These are phyloP conservation scores for Danio rerio DNA, from an alignment of 2,113 vertebrate species.

Conservation along the genomic window GRCz12tu NC_133186.1:6719001-6719500, in stretches of 20 bases:
- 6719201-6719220: not conserved
- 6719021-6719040: too few relatives aligned
- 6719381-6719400: constrained; percentile 47
- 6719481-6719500: constrained; percentile 10
- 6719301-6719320: constrained; percentile 43
- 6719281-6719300: not conserved
- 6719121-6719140: too few relatives aligned
- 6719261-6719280: not conserved
- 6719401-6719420: constrained; percentile 51
- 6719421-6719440: constrained; percentile 52
- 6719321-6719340: constrained; percentile 41
- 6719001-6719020: too few relatives aligned
- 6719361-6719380: constrained; percentile 48
- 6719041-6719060: too few relatives aligned
- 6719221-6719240: constrained; percentile 28
- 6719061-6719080: too few relatives aligned
- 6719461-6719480: constrained; percentile 34
- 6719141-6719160: too few relatives aligned
- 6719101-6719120: too few relatives aligned
- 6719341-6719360: not conserved
- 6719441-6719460: constrained; percentile 22
- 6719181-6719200: not conserved
- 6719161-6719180: too few relatives aligned
- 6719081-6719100: too few relatives aligned
- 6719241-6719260: constrained; percentile 2